These are phyloP conservation scores for Nephila pilipes DNA, from an alignment of 1,140 invertebrate genomes.

Conservation along the genomic window DNA sequence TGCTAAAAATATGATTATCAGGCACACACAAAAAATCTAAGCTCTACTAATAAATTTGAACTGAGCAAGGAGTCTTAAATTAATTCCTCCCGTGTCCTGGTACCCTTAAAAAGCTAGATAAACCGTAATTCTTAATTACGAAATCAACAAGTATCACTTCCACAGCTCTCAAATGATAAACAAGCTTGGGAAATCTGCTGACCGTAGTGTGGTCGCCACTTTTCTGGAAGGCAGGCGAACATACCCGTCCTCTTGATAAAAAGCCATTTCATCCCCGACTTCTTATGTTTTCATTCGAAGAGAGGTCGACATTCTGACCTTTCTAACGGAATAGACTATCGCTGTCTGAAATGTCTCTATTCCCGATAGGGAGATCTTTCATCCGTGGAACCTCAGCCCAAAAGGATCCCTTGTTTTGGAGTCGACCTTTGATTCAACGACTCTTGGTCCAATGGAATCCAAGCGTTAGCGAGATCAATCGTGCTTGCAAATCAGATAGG, in stretches of 20 bases:
- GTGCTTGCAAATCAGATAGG: not conserved
- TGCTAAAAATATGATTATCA: too few species aligned
- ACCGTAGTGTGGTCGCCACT: not conserved
- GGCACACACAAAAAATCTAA: too few species aligned
- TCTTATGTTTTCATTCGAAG: not conserved
- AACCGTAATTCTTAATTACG: not conserved
- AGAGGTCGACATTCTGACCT: not conserved
- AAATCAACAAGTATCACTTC: not conserved
- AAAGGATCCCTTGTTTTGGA: not conserved
- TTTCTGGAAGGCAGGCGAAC: not conserved
- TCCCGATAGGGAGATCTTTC: conserved; percentile 2
- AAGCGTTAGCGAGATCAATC: not conserved
- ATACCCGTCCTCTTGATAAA: not conserved
- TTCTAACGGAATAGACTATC: not conserved
- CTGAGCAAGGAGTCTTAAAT: too few species aligned
- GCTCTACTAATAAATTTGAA: too few species aligned
- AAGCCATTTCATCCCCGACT: not conserved
- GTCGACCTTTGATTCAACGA: not conserved
- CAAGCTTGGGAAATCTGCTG: not conserved
- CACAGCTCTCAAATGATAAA: not conserved
- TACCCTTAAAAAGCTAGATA: not conserved
- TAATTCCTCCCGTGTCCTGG: too few species aligned
- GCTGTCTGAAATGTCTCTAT: not conserved
- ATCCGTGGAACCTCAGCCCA: not conserved
- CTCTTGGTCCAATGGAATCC: not conserved